phyloP scores from a whole-genome alignment of 2,113 vertebrate genomes.

The Ginglymostoma cirratum region DNA sequence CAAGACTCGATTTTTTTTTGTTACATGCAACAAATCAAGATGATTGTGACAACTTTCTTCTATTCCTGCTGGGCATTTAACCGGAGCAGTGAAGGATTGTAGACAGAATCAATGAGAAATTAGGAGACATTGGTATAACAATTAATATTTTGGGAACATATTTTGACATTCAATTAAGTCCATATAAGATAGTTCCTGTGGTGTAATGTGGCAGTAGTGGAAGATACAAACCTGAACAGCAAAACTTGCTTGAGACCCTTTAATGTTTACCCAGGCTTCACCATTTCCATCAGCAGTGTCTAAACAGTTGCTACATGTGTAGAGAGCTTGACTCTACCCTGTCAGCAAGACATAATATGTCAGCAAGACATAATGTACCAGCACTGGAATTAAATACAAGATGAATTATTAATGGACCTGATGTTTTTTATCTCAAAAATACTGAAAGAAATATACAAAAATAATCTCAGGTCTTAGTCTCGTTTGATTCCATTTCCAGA shows the following conservation, averaged over 20 bases:
- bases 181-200: background rate
- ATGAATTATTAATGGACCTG: too few species aligned
- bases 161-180: background rate
- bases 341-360: background rate
- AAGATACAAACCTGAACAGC: background rate
- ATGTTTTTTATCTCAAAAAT: background rate
- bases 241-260: background rate
- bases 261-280: background rate
- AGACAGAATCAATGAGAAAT: background rate
- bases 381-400: background rate
- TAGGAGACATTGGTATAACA: background rate
- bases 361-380: background rate
- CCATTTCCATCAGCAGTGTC: background rate
- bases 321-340: background rate
- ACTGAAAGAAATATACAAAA: background rate
- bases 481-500: background rate
- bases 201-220: background rate
- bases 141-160: background rate
- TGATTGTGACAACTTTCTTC: background rate
- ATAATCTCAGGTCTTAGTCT: background rate
- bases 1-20: too few species aligned
- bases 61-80: too few species aligned
- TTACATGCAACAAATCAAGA: background rate
- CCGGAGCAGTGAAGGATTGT: background rate
- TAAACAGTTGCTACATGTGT: background rate